These are phyloP conservation scores for Sinonovacula constricta DNA, from an alignment of 1,140 invertebrate genomes.

Conservation along the genomic window DNA sequence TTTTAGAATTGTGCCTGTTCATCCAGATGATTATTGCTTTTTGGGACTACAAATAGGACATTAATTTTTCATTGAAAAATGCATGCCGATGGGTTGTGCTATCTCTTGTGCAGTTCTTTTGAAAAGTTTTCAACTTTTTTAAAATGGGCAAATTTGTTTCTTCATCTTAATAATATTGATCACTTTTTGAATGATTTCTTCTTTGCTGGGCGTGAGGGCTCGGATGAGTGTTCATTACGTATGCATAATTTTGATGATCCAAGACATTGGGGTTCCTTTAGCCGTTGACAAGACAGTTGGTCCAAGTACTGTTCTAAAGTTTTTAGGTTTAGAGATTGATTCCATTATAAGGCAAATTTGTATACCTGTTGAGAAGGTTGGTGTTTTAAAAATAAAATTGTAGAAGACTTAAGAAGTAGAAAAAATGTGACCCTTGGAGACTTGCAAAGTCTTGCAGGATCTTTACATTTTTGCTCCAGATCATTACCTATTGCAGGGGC, in stretches of 20 bases:
- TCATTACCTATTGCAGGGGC: too few species aligned
- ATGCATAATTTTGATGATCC: conserved; percentile 10
- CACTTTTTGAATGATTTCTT: conserved; percentile 49
- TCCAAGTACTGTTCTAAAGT: conserved; percentile 9
- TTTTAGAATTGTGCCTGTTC: conserved; percentile 28
- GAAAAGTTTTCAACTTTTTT: conserved; percentile 50
- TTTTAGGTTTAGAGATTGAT: conserved; percentile 40
- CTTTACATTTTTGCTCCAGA: conserved; percentile 4
- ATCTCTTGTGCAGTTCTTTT: conserved; percentile 31
- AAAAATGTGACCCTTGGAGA: conserved; percentile 9
- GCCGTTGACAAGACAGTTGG: conserved; percentile 36
- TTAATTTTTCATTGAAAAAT: conserved; percentile 48
- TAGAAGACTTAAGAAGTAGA: not conserved
- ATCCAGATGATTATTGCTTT: conserved; percentile 40
- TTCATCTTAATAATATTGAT: not conserved
- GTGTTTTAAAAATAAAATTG: not conserved
- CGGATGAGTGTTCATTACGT: not conserved
- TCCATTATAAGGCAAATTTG: conserved; percentile 20
- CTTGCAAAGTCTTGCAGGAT: conserved; percentile 12
- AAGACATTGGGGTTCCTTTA: conserved; percentile 22
- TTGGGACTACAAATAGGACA: conserved; percentile 41
- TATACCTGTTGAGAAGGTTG: conserved; percentile 11
- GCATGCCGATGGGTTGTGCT: conserved; percentile 35
- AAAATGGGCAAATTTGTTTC: conserved; percentile 12
- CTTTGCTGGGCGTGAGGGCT: not conserved